phyloP scores from a whole-genome alignment of 2,888 invertebrate species.

The Apamea sordens region DNA sequence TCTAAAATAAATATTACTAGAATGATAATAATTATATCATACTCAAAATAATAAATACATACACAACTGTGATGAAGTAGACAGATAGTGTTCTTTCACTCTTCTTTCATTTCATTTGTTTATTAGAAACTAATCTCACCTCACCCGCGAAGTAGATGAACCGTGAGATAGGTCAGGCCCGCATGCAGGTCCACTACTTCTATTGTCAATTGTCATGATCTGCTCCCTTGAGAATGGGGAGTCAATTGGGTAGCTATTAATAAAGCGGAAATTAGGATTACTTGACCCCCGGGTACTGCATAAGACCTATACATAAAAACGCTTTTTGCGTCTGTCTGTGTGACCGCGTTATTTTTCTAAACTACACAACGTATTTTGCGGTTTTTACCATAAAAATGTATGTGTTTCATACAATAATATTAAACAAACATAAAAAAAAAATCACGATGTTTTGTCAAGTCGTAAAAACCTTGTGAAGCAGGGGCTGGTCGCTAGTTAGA shows the following conservation, averaged over 20 bases:
- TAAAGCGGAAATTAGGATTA: constrained; percentile 10
- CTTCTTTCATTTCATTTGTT: too few relatives aligned
- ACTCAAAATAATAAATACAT: too few relatives aligned
- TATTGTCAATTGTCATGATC: constrained; percentile 38
- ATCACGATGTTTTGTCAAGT: neutral
- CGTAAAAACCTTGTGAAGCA: neutral
- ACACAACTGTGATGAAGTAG: too few relatives aligned
- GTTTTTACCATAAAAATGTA: neutral
- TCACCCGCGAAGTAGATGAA: constrained; percentile 10
- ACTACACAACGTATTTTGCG: too few relatives aligned
- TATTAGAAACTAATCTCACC: neutral
- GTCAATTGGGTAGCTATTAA: constrained; percentile 38
- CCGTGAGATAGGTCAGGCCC: constrained; percentile 32
- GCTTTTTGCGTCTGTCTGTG: neutral
- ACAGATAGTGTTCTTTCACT: too few relatives aligned
- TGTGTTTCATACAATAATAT: too few relatives aligned
- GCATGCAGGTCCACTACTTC: constrained; percentile 39
- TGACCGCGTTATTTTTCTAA: neutral
- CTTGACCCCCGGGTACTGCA: neutral
- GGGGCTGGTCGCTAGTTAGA: neutral
- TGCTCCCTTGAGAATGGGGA: constrained; percentile 9
- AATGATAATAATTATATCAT: too few relatives aligned
- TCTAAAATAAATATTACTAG: too few relatives aligned
- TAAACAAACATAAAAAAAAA: too few relatives aligned
- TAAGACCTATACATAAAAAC: neutral